Evolutionary conservation across 2,888 invertebrate genomes (phyloP).

Genomic region (Epirrhoe tristata): DNA sequence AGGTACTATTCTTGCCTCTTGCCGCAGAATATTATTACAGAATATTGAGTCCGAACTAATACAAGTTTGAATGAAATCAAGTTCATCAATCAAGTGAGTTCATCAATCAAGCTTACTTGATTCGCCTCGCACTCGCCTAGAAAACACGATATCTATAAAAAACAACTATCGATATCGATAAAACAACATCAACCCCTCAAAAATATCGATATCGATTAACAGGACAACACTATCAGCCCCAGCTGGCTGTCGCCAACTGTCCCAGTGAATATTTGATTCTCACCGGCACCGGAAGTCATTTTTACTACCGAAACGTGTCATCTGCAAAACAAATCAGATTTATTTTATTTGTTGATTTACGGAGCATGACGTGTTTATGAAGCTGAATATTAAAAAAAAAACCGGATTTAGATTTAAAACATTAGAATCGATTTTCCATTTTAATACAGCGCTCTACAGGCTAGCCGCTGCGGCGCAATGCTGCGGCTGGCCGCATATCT

Average conservation of each 20-base stretch:
- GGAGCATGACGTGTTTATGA: neutral
- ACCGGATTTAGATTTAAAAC: no score
- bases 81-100: no score
- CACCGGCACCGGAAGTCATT: conserved; percentile 30
- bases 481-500: no score
- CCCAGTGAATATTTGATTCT: conserved; percentile 56
- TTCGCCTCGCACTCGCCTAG: no score
- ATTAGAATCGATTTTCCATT: no score
- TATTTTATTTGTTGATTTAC: conserved; percentile 19
- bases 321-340: conserved; percentile 6
- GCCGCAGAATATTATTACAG: no score
- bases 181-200: neutral
- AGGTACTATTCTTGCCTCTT: no score
- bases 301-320: conserved; percentile 25
- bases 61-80: no score
- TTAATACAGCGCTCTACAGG: neutral
- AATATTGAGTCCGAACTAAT: no score
- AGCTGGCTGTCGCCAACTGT: conserved; percentile 48
- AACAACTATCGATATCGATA: neutral
- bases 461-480: no score
- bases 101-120: no score
- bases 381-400: neutral
- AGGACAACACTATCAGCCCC: conserved; percentile 36
- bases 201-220: conserved; percentile 4
- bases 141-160: neutral